phyloP scores from a whole-genome alignment of 2,888 invertebrate genomes.

The Danaus chrysippus region DNA sequence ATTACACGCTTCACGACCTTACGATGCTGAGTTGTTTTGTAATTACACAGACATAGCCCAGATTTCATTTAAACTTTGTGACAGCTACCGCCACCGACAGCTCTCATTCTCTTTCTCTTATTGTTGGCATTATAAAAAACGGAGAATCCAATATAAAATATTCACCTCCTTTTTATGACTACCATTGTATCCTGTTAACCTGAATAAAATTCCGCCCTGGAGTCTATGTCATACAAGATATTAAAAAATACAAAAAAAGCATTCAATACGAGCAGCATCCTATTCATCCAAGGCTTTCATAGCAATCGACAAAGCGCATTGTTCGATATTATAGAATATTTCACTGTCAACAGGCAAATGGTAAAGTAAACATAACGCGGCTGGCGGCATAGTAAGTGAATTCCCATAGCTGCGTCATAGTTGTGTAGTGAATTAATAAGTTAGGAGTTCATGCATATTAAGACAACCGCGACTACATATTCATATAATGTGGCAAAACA shows the following conservation, averaged over 20 bases:
- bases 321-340: conserved; percentile 34
- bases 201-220: not conserved
- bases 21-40: conserved; percentile 63
- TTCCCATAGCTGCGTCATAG: conserved; percentile 41
- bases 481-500: conserved; percentile 41
- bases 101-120: conserved; percentile 56
- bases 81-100: conserved; percentile 56
- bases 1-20: conserved; percentile 73
- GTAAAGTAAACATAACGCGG: conserved; percentile 36
- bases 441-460: conserved; percentile 64
- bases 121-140: conserved; percentile 49
- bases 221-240: conserved; percentile 1
- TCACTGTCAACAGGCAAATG: conserved; percentile 36
- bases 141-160: conserved; percentile 14
- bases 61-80: conserved; percentile 74
- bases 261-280: conserved; percentile 19
- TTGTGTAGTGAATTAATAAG: conserved; percentile 58
- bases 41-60: conserved; percentile 70
- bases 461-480: conserved; percentile 56
- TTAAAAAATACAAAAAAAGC: conserved; percentile 15
- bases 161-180: not conserved
- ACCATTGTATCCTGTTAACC: not conserved
- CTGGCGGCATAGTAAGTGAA: conserved; percentile 28
- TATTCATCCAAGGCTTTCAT: conserved; percentile 32
- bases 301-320: conserved; percentile 33